Percentiles rank a stretch among this genome's conserved stretches.
phyloP scores from a whole-genome alignment of 2,113 vertebrate genomes.

The Halichoerus grypus region DNA sequence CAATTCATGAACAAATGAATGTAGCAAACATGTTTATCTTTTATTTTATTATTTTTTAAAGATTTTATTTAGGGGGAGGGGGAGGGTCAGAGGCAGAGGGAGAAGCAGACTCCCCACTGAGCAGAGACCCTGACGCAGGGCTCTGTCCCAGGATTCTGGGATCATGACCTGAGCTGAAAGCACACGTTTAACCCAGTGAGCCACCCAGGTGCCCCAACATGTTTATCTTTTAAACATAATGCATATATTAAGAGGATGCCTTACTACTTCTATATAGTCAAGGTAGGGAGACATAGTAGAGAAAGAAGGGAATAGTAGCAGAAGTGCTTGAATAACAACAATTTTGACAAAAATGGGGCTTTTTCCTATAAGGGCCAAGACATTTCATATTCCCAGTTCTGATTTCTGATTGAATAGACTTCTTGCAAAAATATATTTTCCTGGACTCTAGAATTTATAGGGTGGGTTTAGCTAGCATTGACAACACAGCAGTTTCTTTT shows the following conservation, averaged over 20 bases:
- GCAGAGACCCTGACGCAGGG: no score
- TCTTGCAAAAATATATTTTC: constrained; percentile 81
- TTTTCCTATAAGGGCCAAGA: constrained; percentile 73
- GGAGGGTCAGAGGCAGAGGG: neutral
- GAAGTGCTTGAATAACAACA: constrained; percentile 59
- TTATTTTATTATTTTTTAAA: neutral
- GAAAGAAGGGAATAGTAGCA: constrained; percentile 30
- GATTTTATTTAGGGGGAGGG: neutral
- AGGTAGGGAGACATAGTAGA: neutral
- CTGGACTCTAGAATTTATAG: constrained; percentile 85
- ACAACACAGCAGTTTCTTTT: constrained; percentile 84
- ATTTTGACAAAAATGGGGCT: constrained; percentile 75
- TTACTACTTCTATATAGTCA: constrained; percentile 57
- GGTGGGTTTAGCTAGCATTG: constrained; percentile 81
- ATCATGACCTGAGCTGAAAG: no score
- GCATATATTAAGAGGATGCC: constrained; percentile 66
- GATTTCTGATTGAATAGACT: constrained; percentile 79
- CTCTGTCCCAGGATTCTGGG: no score
- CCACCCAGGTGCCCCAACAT: neutral
- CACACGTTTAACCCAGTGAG: no score
- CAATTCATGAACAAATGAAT: constrained; percentile 77
- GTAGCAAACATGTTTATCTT: constrained; percentile 76
- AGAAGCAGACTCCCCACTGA: neutral
- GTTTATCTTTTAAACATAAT: constrained; percentile 78
- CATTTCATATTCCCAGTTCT: constrained; percentile 82